phyloP scores from a whole-genome alignment of 2,888 invertebrate species.

The Actias luna region DNA sequence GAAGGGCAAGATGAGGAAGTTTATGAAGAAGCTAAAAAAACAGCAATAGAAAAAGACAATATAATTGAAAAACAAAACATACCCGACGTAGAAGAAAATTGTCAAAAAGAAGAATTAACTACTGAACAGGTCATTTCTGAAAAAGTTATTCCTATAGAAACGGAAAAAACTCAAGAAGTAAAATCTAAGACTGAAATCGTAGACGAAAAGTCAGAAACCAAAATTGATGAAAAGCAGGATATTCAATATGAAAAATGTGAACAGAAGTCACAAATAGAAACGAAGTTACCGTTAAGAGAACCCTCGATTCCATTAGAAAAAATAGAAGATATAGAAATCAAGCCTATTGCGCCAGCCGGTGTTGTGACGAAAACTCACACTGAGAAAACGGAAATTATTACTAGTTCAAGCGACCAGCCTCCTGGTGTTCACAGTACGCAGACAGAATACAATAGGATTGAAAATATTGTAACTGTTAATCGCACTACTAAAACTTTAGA shows the following conservation, averaged over 20 bases:
- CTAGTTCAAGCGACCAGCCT: slow-evolving; percentile 53
- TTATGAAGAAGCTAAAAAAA: slow-evolving; percentile 22
- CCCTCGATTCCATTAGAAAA: slow-evolving; percentile 72
- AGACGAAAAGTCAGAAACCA: slow-evolving; percentile 27
- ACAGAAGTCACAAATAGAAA: slow-evolving; percentile 34
- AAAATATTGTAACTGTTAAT: slow-evolving; percentile 73
- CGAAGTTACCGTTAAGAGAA: slow-evolving; percentile 57
- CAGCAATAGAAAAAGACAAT: slow-evolving; percentile 20
- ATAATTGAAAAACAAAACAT: slow-evolving; percentile 28
- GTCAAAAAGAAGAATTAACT: slow-evolving; percentile 34
- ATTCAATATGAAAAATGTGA: slow-evolving; percentile 27
- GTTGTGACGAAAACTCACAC: slow-evolving; percentile 62
- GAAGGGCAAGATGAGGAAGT: slow-evolving; percentile 17
- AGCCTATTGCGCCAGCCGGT: slow-evolving; percentile 67
- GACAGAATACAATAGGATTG: slow-evolving; percentile 70
- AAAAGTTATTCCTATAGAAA: slow-evolving; percentile 27
- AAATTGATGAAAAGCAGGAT: slow-evolving; percentile 29
- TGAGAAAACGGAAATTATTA: slow-evolving; percentile 69
- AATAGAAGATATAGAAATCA: slow-evolving; percentile 74
- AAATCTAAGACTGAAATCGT: slow-evolving; percentile 21
- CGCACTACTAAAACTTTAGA: slow-evolving; percentile 72
- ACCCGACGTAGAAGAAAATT: slow-evolving; percentile 37
- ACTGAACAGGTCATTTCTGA: slow-evolving; percentile 22
- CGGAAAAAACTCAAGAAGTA: slow-evolving; percentile 20
- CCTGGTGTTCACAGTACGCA: slow-evolving; percentile 57